Evolutionary conservation across 2,113 vertebrate species (phyloP), one percentile per base, ranked within the genome.

Genomic region (Cebus imitator): DNA sequence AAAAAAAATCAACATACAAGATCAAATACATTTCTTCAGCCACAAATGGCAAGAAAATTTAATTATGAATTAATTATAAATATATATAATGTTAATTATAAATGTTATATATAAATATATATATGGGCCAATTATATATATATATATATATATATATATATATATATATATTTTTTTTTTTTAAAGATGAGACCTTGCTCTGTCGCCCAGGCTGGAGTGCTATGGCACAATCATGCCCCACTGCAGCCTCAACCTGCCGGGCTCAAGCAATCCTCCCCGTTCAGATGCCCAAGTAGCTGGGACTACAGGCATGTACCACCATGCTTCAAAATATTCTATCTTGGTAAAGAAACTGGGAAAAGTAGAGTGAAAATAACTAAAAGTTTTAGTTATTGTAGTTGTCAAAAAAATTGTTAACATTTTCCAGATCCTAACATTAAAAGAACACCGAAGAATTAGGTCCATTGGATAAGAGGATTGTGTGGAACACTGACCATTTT

Each of bases 261-360:
- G 40, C 23, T 75, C 72, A 75, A 27, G 21, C 40, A 25, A 11
- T 75, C 23, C 37, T 75, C 72, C 72, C 12, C 2, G 0, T 12
- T 64, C 61, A 30, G 61, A 64, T 25, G 30, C 61, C 27, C 5
- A 1, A 30, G 25, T 75, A 43, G 73, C 73, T 76, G 4, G 73
- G 73, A 76, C 27, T 45, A 43, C 73, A 45, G 25, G 13, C 14
- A 27, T 76, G 40, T 27, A 27, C 73, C 12, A 30, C 25, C 40
- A 45, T 45, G 40, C 23, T 55, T 48, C 68, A 66, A 94, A 83
- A 89, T 91, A 93, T 37, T 87, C 55, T 90, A 70, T 55, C 23
- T 96, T 95, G 91, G 21, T 96, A 95, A 93, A 86, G 72, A 91
- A 91, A 85, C 23, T 91, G 50, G 27, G 48, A 66, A 90, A 85